Conservation (phyloP, 1,140 invertebrate genomes). For the Listronotus bonariensis region DNA sequence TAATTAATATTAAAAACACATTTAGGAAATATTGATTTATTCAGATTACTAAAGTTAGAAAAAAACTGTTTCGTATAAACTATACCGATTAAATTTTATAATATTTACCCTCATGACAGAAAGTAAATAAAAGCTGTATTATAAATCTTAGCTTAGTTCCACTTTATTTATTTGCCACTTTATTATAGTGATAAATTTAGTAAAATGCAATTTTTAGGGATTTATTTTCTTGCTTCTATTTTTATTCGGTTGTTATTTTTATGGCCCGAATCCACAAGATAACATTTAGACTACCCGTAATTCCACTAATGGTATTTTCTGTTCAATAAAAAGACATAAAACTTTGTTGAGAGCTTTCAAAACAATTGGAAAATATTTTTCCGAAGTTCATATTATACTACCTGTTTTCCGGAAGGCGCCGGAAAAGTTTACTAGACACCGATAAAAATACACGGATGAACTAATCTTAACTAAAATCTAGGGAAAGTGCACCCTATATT, state of each 20-base stretch:
- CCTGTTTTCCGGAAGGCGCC: constrained; percentile 10
- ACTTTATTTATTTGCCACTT: constrained; percentile 2
- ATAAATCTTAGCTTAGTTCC: not conserved
- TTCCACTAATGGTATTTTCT: constrained; percentile 26
- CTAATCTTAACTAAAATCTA: not conserved
- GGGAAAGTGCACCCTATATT: too few relatives aligned
- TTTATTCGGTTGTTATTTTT: constrained; percentile 2
- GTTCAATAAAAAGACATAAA: constrained; percentile 26
- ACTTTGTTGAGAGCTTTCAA: constrained; percentile 29
- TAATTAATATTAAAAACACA: too few relatives aligned
- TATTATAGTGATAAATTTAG: not conserved
- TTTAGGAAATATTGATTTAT: too few relatives aligned
- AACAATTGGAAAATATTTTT: constrained; percentile 32
- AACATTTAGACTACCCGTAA: constrained; percentile 2
- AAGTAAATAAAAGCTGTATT: too few relatives aligned
- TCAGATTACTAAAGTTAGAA: too few relatives aligned
- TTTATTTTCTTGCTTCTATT: not conserved
- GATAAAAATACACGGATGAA: not conserved
- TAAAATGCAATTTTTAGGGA: constrained; percentile 1
- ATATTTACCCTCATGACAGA: too few relatives aligned
- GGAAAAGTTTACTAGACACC: constrained; percentile 10
- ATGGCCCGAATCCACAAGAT: too few relatives aligned
- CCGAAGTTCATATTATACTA: constrained; percentile 19
- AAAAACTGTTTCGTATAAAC: too few relatives aligned
- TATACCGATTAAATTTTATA: too few relatives aligned